phyloP scores from a whole-genome alignment of 2,888 invertebrate genomes.

The Eupithecia abbreviata region DNA sequence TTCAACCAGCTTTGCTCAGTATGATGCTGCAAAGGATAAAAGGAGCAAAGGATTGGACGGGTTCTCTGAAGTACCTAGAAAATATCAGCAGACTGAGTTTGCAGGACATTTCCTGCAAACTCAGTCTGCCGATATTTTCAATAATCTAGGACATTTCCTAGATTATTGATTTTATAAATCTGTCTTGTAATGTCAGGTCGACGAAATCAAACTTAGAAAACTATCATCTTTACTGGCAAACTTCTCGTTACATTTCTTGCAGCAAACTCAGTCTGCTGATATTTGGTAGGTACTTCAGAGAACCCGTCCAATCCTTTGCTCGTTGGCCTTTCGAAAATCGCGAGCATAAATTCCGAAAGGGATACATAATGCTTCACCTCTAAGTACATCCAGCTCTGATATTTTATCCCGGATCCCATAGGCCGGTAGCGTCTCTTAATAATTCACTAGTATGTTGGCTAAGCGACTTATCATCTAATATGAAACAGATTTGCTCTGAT shows the following conservation, averaged over 20 bases:
- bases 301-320: conserved; percentile 25
- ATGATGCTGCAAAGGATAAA: no score
- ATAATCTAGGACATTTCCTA: not conserved
- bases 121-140: no score
- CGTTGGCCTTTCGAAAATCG: conserved; percentile 33
- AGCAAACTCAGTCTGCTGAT: not conserved
- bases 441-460: conserved; percentile 53
- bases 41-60: no score
- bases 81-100: no score
- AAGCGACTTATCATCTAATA: conserved; percentile 56
- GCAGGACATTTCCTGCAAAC: not conserved
- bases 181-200: not conserved
- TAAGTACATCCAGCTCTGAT: conserved; percentile 37
- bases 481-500: conserved; percentile 53
- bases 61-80: no score
- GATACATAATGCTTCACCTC: conserved; percentile 42
- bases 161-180: not conserved
- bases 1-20: not conserved
- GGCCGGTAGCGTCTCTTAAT: conserved; percentile 46
- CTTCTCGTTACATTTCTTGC: not conserved
- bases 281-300: not conserved
- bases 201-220: not conserved
- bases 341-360: conserved; percentile 43
- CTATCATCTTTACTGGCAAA: not conserved
- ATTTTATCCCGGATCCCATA: conserved; percentile 44